A percentile compares a stretch with the other conserved stretches of the same genome.
Conservation (phyloP, 2,797 vertebrate genomes). For the Chromobotia macracanthus region DNA sequence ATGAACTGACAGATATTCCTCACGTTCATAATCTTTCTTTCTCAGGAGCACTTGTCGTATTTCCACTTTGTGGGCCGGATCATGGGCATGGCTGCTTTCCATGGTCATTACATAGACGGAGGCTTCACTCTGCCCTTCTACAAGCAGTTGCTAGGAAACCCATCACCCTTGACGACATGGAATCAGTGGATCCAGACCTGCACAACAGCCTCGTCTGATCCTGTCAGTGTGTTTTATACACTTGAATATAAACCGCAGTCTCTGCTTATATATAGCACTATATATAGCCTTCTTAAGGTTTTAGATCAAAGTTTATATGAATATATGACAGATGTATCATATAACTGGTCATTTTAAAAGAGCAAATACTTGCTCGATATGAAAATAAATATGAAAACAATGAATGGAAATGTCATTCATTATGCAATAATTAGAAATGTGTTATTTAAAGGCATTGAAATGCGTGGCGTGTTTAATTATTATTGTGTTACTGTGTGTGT, state of each 20-base stretch:
- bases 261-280: background rate
- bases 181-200: slow-evolving; percentile 95
- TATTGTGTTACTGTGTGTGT: background rate
- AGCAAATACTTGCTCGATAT: too few relatives aligned
- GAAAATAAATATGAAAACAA: too few relatives aligned
- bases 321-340: too few relatives aligned
- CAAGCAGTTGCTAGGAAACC: slow-evolving; percentile 95
- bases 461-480: background rate
- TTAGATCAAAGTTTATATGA: too few relatives aligned
- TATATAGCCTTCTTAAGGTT: too few relatives aligned
- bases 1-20: background rate
- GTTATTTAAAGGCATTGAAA: background rate
- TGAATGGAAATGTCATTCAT: too few relatives aligned
- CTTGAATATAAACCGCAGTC: background rate
- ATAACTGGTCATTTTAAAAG: too few relatives aligned
- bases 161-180: slow-evolving; percentile 97
- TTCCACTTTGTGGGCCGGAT: too few relatives aligned
- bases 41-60: slow-evolving; percentile 94
- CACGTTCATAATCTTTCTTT: slow-evolving; percentile 5
- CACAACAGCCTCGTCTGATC: slow-evolving; percentile 98
- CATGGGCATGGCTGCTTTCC: slow-evolving; percentile 99
- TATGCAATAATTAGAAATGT: background rate
- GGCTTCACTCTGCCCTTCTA: slow-evolving; percentile 97
- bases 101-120: slow-evolving; percentile 96
- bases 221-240: slow-evolving; percentile 79